Conservation (phyloP, 2,888 invertebrate species). For the Drosophila monieri region DNA sequence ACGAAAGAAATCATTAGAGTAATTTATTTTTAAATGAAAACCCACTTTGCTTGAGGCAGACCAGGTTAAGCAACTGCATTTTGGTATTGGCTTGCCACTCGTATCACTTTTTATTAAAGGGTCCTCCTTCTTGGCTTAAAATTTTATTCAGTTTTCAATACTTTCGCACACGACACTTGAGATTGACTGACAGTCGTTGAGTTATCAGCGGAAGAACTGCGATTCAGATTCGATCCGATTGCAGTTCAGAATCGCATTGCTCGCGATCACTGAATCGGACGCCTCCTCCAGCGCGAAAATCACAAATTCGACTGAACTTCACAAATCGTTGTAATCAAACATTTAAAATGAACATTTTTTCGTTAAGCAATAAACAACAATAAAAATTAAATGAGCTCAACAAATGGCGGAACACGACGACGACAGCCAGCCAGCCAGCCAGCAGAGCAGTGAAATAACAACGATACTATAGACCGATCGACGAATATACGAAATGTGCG, state of each 20-base stretch:
- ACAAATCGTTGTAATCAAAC: conserved; percentile 80
- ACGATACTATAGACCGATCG: conserved; percentile 37
- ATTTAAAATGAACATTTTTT: conserved; percentile 78
- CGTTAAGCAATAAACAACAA: conserved; percentile 75
- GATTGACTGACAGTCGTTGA: conserved; percentile 5
- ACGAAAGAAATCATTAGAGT: not conserved
- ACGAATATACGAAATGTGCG: conserved; percentile 58
- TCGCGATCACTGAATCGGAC: conserved; percentile 39
- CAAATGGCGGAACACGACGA: conserved; percentile 75
- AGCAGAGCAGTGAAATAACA: conserved; percentile 19
- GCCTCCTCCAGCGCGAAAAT: conserved; percentile 75
- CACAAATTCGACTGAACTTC: conserved; percentile 81
- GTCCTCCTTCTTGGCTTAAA: conserved; percentile 8
- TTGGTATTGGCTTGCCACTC: conserved; percentile 19
- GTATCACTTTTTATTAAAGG: not conserved
- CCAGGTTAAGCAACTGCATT: conserved; percentile 75
- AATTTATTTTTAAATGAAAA: conserved; percentile 25
- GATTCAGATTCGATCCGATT: conserved; percentile 54
- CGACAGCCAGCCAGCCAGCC: conserved; percentile 5
- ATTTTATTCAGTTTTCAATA: conserved; percentile 7
- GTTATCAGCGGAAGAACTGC: conserved; percentile 32
- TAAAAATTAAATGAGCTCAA: conserved; percentile 74
- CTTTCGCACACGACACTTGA: conserved; percentile 33
- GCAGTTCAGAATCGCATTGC: conserved; percentile 67
- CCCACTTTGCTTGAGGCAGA: conserved; percentile 79